Conservation (phyloP, 2,888 invertebrate species). For the Sinelater perroti region DNA sequence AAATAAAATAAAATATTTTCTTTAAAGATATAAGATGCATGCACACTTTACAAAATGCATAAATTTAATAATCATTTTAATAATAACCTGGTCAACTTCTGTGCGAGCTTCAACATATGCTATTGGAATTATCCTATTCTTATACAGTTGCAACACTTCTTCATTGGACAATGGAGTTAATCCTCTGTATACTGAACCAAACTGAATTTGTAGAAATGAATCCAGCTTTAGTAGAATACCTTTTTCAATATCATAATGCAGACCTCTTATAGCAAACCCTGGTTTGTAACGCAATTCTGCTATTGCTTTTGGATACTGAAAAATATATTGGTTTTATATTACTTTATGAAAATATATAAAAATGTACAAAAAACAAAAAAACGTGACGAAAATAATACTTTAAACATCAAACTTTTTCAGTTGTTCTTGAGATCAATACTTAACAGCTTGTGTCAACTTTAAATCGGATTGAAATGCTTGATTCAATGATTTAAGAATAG, state of each 20-base stretch:
- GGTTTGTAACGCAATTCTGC: conserved; percentile 84
- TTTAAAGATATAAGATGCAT: not conserved
- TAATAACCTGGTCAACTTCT: conserved; percentile 72
- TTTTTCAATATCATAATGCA: conserved; percentile 98
- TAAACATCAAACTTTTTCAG: too few species aligned
- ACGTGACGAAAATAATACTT: too few species aligned
- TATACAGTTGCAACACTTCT: conserved; percentile 86
- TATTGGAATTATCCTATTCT: conserved; percentile 85
- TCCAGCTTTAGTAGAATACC: conserved; percentile 93
- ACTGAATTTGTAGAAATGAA: conserved; percentile 95
- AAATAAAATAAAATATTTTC: not conserved
- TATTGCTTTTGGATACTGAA: conserved; percentile 90
- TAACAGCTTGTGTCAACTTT: too few species aligned
- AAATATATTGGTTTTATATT: too few species aligned
- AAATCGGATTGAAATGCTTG: too few species aligned
- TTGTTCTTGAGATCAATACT: too few species aligned
- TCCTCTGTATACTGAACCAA: conserved; percentile 92
- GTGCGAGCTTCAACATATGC: conserved; percentile 86
- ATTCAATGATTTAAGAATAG: too few species aligned
- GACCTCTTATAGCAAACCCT: conserved; percentile 93
- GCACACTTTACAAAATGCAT: too few species aligned
- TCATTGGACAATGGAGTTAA: conserved; percentile 81
- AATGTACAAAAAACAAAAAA: not conserved
- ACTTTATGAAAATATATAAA: too few species aligned
- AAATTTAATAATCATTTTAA: not conserved